Percentiles rank a stretch among this genome's conserved stretches.
phyloP scores from a whole-genome alignment of 92 coral and sea anemone species.

The Umimayanthus kanabou region DNA sequence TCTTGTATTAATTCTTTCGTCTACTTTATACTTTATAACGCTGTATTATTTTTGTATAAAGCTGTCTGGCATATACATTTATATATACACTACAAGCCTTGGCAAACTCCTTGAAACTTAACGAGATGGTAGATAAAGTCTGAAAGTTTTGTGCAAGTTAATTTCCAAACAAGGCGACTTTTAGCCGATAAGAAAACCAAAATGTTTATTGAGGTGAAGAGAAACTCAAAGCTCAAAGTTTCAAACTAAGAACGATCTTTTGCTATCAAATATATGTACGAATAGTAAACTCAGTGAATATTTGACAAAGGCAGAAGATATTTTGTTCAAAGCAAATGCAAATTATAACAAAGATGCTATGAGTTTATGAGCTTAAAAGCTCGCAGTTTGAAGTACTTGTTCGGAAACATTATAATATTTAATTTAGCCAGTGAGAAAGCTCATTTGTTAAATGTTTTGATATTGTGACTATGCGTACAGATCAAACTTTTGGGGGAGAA shows the following conservation, averaged over 20 bases:
- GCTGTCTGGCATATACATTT: background rate
- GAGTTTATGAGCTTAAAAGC: background rate
- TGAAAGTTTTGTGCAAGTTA: background rate
- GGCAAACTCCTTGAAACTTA: background rate
- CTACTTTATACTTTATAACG: background rate
- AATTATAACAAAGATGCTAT: background rate
- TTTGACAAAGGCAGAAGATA: background rate
- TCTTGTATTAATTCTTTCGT: background rate
- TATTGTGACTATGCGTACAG: background rate
- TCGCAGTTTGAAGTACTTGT: constrained; percentile 1
- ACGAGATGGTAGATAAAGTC: background rate
- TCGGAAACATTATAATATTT: background rate
- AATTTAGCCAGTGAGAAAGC: background rate
- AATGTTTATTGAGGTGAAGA: background rate
- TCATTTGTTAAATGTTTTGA: background rate
- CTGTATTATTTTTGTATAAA: no score
- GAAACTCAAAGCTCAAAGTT: background rate
- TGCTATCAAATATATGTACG: background rate
- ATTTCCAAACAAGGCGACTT: constrained; percentile 6
- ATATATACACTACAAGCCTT: background rate
- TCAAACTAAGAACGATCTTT: background rate
- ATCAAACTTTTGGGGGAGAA: background rate
- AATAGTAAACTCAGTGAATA: background rate
- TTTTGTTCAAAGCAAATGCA: constrained; percentile 9
- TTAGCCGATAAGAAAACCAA: constrained; percentile 4